Evolutionary conservation across 2,797 vertebrate species (phyloP), one percentile per base, ranked within the genome.

Genomic region (Sebastes steindachneri): DNA sequence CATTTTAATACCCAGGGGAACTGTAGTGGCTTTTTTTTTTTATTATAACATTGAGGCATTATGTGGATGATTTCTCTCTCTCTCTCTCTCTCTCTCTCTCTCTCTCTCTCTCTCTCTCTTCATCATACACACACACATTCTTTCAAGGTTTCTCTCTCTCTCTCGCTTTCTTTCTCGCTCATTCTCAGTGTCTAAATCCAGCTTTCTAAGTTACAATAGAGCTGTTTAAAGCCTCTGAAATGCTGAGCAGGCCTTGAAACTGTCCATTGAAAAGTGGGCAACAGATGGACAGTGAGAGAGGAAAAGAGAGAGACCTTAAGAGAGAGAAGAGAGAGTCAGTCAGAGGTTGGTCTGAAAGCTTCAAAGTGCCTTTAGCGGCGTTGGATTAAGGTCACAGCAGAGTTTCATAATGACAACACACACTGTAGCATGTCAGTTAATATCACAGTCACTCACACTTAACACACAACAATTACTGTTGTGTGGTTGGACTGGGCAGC

Each of bases 371-470:
- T 80, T 82, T 79, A 86, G 88, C 75, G 3, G 17, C 9, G 41
- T 54, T 80, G 91, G 92, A 93, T 92, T 93, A 92, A 93, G 91
- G 91, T 92, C 92, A 93, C 79, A 75, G 77, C 11, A 15, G 79
- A 90, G 83, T 92, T 92, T 90, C 72, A 85, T 89, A 86, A 91
- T 90, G 85, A 89, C 72, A 86, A 86, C 81, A 87, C 72, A 48
- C 66, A 82, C 17, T 51, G 19, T 51, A 51, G 77, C 86, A 83
- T 84, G 87, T 92, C 87, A 88, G 80, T 92, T 85, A 84, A 76
- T 79, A 84, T 89, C 88, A 87, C 79, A 85, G 80, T 79, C 80
- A 82, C 72, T 85, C 84, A 70, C 74, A 69, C 65, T 72, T 63
- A 69, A 78, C 60, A 69, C 80, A 79, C 51, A 31, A 69, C 53